These are phyloP conservation scores for Phylloscopus trochiloides DNA, from an alignment of 2,113 vertebrate genomes.

Conservation along the genomic window DNA sequence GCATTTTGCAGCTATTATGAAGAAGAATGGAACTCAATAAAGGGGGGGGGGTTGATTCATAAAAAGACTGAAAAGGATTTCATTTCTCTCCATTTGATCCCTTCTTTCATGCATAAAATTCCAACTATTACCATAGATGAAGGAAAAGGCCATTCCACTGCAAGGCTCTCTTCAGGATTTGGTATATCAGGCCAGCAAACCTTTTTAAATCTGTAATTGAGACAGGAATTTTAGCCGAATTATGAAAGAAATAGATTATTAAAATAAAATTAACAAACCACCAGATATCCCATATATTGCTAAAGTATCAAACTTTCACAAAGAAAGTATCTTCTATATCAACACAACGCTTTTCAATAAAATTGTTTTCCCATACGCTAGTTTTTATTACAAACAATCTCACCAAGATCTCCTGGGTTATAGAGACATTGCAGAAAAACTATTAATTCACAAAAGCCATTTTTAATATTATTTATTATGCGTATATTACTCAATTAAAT, in stretches of 20 bases:
- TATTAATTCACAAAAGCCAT: neutral
- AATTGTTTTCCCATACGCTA: neutral
- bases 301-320: neutral
- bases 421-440: neutral
- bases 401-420: neutral
- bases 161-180: conserved; percentile 71
- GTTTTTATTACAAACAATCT: neutral
- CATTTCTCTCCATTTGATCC: neutral
- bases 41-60: neutral
- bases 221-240: neutral
- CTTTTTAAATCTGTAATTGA: conserved; percentile 57
- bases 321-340: neutral
- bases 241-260: neutral
- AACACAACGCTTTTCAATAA: neutral
- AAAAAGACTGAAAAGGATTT: neutral
- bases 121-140: conserved; percentile 57
- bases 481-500: neutral
- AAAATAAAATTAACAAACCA: neutral
- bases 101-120: neutral
- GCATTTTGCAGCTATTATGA: neutral
- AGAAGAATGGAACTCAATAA: neutral
- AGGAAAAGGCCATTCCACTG: conserved; percentile 51
- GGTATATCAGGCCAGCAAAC: conserved; percentile 75
- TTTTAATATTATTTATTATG: neutral
- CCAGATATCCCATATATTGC: neutral